phyloP scores from a whole-genome alignment of 2,113 vertebrate genomes.

The Dicerorhinus sumatrensis region DNA sequence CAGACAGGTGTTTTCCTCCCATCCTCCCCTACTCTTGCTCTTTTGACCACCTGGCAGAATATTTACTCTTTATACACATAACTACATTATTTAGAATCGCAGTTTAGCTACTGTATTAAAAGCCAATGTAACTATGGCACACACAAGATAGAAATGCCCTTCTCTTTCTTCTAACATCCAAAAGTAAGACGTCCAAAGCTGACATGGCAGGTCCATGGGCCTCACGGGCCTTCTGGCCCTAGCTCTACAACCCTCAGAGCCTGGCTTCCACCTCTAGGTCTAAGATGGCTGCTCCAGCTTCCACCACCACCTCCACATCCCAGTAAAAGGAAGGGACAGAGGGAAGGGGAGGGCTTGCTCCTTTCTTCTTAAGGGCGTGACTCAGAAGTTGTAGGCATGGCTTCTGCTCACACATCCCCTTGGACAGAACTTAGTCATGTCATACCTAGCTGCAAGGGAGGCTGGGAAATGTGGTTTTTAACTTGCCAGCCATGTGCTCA shows the following conservation, averaged over 20 bases:
- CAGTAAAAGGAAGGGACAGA: neutral
- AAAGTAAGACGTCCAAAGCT: neutral
- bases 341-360: neutral
- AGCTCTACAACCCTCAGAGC: neutral
- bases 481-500: neutral
- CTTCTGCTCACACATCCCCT: neutral
- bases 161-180: neutral
- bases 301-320: neutral
- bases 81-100: neutral
- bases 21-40: neutral
- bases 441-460: neutral
- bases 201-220: neutral
- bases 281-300: neutral
- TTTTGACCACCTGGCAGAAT: neutral
- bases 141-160: neutral
- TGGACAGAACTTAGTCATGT: neutral
- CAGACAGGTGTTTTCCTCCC: neutral
- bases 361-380: neutral
- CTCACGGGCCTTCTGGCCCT: neutral
- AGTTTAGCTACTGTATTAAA: neutral
- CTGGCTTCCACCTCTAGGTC: neutral
- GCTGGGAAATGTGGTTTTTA: neutral
- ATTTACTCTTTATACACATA: neutral
- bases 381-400: neutral
- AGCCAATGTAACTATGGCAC: neutral